Conservation (phyloP, 2,888 invertebrate species). For the Gari tellinella region DNA sequence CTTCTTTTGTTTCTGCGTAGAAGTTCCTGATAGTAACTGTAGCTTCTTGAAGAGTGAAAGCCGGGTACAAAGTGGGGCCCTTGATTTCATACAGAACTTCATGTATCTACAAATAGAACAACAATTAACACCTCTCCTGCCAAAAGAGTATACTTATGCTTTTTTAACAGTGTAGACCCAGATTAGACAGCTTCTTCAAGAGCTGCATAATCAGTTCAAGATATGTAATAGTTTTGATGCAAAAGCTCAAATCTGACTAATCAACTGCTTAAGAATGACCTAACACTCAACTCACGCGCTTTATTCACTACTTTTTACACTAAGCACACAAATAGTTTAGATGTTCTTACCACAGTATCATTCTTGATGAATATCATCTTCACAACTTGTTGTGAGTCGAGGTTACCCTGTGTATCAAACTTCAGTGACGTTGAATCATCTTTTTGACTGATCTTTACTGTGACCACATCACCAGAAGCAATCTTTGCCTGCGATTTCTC, state of each 20-base stretch:
- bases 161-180: too few relatives aligned
- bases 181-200: too few relatives aligned
- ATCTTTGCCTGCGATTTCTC: slow-evolving; percentile 7
- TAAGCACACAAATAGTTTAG: background rate
- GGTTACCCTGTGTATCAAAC: slow-evolving; percentile 65
- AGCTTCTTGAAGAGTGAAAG: slow-evolving; percentile 55
- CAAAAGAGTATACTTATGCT: too few relatives aligned
- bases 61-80: slow-evolving; percentile 68
- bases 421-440: slow-evolving; percentile 32
- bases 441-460: slow-evolving; percentile 32
- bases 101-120: slow-evolving; percentile 55
- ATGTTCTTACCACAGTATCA: slow-evolving; percentile 60
- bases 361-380: slow-evolving; percentile 69
- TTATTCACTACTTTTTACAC: background rate
- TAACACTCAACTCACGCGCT: too few relatives aligned
- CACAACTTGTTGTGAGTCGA: slow-evolving; percentile 68
- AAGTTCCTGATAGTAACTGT: slow-evolving; percentile 66
- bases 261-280: too few relatives aligned
- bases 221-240: too few relatives aligned
- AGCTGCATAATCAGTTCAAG: too few relatives aligned
- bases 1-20: slow-evolving; percentile 62
- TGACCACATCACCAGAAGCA: slow-evolving; percentile 48
- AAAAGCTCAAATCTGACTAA: too few relatives aligned
- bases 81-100: slow-evolving; percentile 53
- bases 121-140: too few relatives aligned